Conservation (phyloP, 2,113 vertebrate genomes). For the Daboia siamensis region DNA sequence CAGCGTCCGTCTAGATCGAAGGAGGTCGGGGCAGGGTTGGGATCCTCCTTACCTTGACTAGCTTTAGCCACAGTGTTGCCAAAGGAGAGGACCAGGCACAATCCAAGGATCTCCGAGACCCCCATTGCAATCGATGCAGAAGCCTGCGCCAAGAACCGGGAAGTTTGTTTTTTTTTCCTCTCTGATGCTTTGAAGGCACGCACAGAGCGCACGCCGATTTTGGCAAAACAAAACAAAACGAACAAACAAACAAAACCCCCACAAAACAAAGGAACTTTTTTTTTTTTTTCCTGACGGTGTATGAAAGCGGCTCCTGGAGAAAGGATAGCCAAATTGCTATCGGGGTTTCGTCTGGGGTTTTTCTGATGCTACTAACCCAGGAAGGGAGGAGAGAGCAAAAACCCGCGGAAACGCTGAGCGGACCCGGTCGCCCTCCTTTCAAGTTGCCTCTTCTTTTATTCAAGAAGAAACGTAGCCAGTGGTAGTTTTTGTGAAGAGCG, state of each 20-base stretch:
- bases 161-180: constrained; percentile 32
- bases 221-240: neutral
- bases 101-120: constrained; percentile 81
- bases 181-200: constrained; percentile 60
- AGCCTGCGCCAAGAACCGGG: constrained; percentile 39
- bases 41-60: constrained; percentile 83
- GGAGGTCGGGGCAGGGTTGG: constrained; percentile 13
- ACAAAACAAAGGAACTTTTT: constrained; percentile 42
- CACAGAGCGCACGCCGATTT: constrained; percentile 37
- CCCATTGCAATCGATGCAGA: constrained; percentile 75
- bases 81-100: constrained; percentile 82
- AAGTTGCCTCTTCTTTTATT: constrained; percentile 49
- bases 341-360: constrained; percentile 50
- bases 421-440: constrained; percentile 66
- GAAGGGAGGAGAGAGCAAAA: constrained; percentile 61
- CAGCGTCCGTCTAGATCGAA: neutral
- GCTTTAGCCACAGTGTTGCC: constrained; percentile 80
- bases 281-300: constrained; percentile 40
- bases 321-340: constrained; percentile 56
- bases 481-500: constrained; percentile 67
- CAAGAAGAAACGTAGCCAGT: constrained; percentile 61
- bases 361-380: constrained; percentile 54
- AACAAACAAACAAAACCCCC: no score
- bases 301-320: constrained; percentile 42
- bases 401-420: constrained; percentile 61